phyloP scores from a whole-genome alignment of 2,888 invertebrate species.

The Scaptomyza parva region DNA sequence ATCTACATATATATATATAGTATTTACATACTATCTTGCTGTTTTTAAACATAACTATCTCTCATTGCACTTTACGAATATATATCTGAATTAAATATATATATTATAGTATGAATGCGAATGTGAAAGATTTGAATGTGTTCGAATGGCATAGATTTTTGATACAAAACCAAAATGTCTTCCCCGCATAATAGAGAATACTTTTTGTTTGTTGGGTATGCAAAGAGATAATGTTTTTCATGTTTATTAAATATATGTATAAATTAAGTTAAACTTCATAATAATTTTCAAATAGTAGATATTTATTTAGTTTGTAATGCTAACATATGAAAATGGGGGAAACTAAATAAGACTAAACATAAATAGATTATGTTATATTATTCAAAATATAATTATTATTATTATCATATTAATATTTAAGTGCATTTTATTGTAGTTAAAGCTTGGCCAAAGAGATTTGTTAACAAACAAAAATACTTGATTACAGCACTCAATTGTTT shows the following conservation, averaged over 20 bases:
- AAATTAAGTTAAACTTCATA: conserved; percentile 17
- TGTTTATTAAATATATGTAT: conserved; percentile 7
- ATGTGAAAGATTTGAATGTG: conserved; percentile 2
- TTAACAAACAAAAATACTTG: conserved; percentile 49
- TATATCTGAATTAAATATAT: conserved; percentile 5
- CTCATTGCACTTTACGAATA: conserved; percentile 33
- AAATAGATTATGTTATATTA: conserved; percentile 45
- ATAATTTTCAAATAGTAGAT: conserved; percentile 26
- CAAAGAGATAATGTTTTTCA: conserved; percentile 5
- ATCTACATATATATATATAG: conserved; percentile 2
- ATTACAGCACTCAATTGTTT: conserved; percentile 32
- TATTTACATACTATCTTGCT: conserved; percentile 37
- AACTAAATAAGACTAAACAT: conserved; percentile 59
- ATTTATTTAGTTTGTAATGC: conserved; percentile 54
- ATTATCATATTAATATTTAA: conserved; percentile 27
- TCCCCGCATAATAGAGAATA: conserved; percentile 52
- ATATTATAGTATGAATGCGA: neutral
- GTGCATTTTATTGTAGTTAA: conserved; percentile 32
- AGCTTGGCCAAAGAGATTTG: conserved; percentile 65
- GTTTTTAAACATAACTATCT: conserved; percentile 38
- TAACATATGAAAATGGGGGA: conserved; percentile 54
- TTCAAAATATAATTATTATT: conserved; percentile 30
- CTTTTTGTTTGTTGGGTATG: conserved; percentile 32
- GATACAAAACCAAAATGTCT: conserved; percentile 56
- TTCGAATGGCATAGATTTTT: conserved; percentile 39